Evolutionary conservation across 2,113 vertebrate species (phyloP), one percentile per base, ranked within the genome.

Genomic region (Nymphicus hollandicus): DNA sequence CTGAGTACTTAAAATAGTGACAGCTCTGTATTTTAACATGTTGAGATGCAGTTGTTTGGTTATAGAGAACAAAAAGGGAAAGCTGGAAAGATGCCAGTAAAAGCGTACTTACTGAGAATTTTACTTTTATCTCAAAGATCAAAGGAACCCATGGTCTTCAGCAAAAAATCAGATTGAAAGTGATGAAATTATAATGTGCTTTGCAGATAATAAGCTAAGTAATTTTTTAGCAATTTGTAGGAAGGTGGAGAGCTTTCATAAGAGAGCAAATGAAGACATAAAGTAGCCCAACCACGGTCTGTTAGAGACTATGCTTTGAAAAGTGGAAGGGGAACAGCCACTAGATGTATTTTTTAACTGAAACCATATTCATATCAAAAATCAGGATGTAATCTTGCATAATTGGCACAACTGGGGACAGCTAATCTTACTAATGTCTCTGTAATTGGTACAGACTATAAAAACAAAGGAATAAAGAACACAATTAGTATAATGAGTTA

Each of bases 101-200:
- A 94, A 76, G 47, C 47, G 64, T 87, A 73, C 43, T 92, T 66
- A 53, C 53, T 81, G 24, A n/a, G n/a, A 93, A 73, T 60, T 83
- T 94, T 83, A 80, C 77, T 96, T 96, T 88, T 83, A 91, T 96
- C 91, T 71, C 6, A 19, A 80, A 93, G 76, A 97, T 89, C 81
- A 96, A 95, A 96, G 33, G 10, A 78, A 76, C 5, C 12, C 47
- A 72, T 6, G 28, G 91, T 94, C 91, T 92, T 95, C 79, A 81
- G 84, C 39, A 89, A 93, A 88, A 92, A 84, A 65, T 81, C 17
- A 77, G 60, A 88, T 82, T 24, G 86, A 58, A 97, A 92, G 27
- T 39, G 43, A 83, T 73, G 31, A 91, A 95, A 95, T 93, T 81
- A 46, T 78, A 89, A 89, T 81, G 80, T 31, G 73, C 28, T 22